Percentiles rank a stretch among this genome's conserved stretches.
Conservation (phyloP, 2,797 vertebrate species). For the Threskiornis aethiopicus region DNA sequence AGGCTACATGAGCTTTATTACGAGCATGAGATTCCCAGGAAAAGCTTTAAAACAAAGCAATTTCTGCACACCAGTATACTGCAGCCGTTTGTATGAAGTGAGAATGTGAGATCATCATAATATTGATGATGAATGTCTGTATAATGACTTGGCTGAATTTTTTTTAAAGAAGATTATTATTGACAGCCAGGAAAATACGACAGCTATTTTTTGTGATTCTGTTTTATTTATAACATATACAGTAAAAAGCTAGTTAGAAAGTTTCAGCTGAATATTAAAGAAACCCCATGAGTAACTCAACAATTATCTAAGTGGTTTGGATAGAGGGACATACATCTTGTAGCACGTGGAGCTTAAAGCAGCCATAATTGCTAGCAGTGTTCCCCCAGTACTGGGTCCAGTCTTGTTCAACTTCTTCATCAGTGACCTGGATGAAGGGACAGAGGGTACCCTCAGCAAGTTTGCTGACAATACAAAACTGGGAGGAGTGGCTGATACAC, state of each 20-base stretch:
- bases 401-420: too few relatives aligned
- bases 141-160: not conserved
- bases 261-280: not conserved
- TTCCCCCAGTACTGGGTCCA: too few relatives aligned
- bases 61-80: not conserved
- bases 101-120: not conserved
- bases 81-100: not conserved
- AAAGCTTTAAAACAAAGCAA: not conserved
- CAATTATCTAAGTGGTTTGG: not conserved
- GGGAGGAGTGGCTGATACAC: too few relatives aligned
- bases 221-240: not conserved
- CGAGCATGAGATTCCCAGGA: not conserved
- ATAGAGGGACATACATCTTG: not conserved
- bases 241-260: not conserved
- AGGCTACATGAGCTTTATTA: not conserved
- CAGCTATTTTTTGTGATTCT: not conserved
- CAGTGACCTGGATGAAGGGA: too few relatives aligned
- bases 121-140: not conserved
- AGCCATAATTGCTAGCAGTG: not conserved
- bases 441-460: too few relatives aligned
- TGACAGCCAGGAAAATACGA: not conserved
- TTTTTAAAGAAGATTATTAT: not conserved
- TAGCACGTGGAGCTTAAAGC: not conserved
- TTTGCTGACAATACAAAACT: too few relatives aligned
- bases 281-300: not conserved